Percentiles rank a stretch among this genome's conserved stretches.
phyloP scores from a whole-genome alignment of 2,113 vertebrate genomes.

The Galeopterus variegatus region DNA sequence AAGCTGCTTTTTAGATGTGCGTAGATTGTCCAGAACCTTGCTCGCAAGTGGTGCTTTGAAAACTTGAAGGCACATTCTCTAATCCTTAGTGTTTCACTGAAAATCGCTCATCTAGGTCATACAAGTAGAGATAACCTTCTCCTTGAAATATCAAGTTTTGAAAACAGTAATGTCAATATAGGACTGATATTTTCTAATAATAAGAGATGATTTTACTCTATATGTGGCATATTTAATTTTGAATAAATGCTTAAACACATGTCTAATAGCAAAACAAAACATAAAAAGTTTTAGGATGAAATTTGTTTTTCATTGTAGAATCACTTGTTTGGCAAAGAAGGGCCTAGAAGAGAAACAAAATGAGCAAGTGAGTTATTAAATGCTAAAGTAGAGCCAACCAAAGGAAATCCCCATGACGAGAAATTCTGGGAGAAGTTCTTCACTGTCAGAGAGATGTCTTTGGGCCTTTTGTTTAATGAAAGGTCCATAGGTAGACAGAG shows the following conservation, averaged over 20 bases:
- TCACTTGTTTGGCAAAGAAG: background rate
- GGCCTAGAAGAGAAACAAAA: background rate
- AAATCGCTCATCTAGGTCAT: background rate
- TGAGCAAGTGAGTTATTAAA: background rate
- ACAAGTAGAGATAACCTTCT: background rate
- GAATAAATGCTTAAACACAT: background rate
- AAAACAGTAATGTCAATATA: background rate
- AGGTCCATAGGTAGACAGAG: background rate
- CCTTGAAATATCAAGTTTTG: background rate
- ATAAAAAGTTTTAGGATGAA: background rate
- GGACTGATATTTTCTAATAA: background rate
- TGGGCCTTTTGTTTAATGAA: background rate
- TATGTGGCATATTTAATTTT: slow-evolving; percentile 33
- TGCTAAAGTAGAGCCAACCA: background rate
- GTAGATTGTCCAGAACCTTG: background rate
- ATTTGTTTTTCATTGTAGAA: background rate
- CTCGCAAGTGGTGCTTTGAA: background rate
- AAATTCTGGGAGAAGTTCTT: background rate
- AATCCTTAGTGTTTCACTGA: background rate
- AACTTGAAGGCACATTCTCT: background rate
- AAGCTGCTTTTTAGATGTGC: background rate
- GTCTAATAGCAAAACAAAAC: background rate
- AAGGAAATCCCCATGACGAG: background rate
- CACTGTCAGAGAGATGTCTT: background rate
- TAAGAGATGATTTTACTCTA: background rate